Evolutionary conservation across 2,797 vertebrate species (phyloP), one percentile per base, ranked within the genome.

Genomic region (Luscinia megarhynchos): DNA sequence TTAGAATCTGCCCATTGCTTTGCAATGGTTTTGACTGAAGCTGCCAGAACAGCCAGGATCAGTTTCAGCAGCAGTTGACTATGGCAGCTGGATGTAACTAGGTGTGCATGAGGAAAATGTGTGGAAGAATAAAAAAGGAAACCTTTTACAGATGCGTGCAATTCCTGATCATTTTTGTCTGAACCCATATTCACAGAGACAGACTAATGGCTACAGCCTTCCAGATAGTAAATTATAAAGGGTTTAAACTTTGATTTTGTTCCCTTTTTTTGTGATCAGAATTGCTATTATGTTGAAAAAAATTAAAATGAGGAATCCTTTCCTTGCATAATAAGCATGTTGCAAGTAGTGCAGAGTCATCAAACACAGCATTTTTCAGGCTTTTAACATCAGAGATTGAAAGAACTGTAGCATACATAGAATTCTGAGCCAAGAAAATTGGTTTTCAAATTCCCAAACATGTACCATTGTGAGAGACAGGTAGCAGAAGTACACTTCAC

Each of bases 371-470:
- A 69, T 90, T 93, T 95, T 19, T 59, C 87, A 88, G 40, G 57
- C 22, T 80, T 83, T 93, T 87, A 86, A 45, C 14, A 30, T 38
- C 38, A 76, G 34, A 86, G 48, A 73, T 57, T 64, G 62, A 72
- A 87, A 78, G 51, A 86, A 59, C 11, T 45, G 61, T 29, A 63
- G 43, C 10, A 20, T 22, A 48, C 10, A 40, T 21, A 69, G 46
- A 91, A 45, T 74, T 86, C 62, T 53, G 38, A 84, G 55, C 36
- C 58, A 84, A 84, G 53, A 73, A 94, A 91, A 93, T 90, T 86
- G 84, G 48, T 94, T 96, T 94, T 86, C 32, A 72, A 73, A 91
- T 84, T 91, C 48, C 7, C 48, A 94, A 38, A 45, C 48, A 40
- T 54, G 40, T 72, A 40, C 26, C 30, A 91, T 88, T 95, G 76